Base-by-base conservation (phyloP, 2,888 invertebrate genomes). In the Nomada ruficornis region DNA sequence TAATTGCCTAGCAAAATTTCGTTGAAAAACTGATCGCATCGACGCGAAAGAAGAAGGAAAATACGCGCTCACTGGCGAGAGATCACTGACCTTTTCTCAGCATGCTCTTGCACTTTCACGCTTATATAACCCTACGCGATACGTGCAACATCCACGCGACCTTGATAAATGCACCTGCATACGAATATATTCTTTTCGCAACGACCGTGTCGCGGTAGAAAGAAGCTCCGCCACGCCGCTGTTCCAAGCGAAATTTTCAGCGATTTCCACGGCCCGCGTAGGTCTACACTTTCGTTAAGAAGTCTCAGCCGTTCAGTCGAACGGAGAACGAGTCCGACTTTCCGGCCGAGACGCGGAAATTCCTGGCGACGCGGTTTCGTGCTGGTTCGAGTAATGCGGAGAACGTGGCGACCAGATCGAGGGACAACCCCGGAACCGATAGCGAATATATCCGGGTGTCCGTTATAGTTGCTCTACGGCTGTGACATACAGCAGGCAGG, bases 91-190 rank as follows among this genome's bases (percentile, higher is more conserved):
- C 67, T 72, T 44, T 79, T 44, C 20, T 13, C n/a, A 60, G n/a
- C 29, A 18, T 57, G 67, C 62, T 72, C 62, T 57, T 47, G 13
- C 23, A 52, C 80, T 80, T 80, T 72, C 80, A 11, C 57, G 50
- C 13, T 79, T 71, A 52, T 10, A 42, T 62, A 79, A 80, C 11
- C 23, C 13, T 0, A 18, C 26, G 4, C 15, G 29, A 29, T 60
- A 29, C 15, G 23, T 20, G 4, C 23, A 9, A n/a, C 36, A 55
- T 67, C 5, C 42, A 11, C 15, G 4, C 57, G 79, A 65, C 79
- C 79, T 80, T 70, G 64, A 65, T 44, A 7, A 13, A 36, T 59
- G 10, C 5, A 11, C 1, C 13, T 5, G 26, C 18, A 7, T 15
- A 18, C 20, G 13, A 18, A 26, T 29, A 36, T 15, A 70, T 50